Percentiles rank a stretch among this genome's conserved stretches.
These are phyloP conservation scores for Adela reaumurella DNA, from an alignment of 2,888 invertebrate species.

Conservation along the genomic window DNA sequence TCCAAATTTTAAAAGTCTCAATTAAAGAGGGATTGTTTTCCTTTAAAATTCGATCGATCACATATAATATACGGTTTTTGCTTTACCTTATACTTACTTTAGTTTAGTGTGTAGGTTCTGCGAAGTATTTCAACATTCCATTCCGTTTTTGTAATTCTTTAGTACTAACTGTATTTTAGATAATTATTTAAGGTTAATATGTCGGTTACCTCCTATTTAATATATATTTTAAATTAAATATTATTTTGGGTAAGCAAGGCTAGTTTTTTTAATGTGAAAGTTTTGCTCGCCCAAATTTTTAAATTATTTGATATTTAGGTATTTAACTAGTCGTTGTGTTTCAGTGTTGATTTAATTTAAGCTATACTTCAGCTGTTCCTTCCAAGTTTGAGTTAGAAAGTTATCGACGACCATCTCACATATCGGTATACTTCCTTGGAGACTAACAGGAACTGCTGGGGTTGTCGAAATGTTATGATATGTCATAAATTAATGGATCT, in stretches of 20 bases:
- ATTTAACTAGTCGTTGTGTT: background rate
- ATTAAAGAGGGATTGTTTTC: conserved; percentile 13
- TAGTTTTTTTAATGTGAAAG: background rate
- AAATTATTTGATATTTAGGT: background rate
- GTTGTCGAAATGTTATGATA: no score
- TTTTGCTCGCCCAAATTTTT: background rate
- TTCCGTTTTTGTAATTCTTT: conserved; percentile 21
- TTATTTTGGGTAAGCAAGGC: background rate
- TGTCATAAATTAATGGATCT: no score
- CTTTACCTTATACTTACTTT: background rate
- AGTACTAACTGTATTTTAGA: conserved; percentile 32
- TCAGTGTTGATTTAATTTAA: background rate
- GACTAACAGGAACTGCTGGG: background rate
- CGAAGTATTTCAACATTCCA: background rate
- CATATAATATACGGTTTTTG: background rate
- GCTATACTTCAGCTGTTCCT: no score
- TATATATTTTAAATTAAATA: background rate
- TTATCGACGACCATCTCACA: no score
- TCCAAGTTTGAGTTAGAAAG: no score
- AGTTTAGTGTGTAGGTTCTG: background rate
- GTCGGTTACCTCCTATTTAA: conserved; percentile 28
- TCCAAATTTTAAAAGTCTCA: conserved; percentile 22
- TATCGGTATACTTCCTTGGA: no score
- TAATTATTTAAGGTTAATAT: conserved; percentile 36
- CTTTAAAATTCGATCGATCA: background rate